Evolutionary conservation across 2,797 vertebrate species (phyloP).

Genomic region (Holocentrus rufus): DNA sequence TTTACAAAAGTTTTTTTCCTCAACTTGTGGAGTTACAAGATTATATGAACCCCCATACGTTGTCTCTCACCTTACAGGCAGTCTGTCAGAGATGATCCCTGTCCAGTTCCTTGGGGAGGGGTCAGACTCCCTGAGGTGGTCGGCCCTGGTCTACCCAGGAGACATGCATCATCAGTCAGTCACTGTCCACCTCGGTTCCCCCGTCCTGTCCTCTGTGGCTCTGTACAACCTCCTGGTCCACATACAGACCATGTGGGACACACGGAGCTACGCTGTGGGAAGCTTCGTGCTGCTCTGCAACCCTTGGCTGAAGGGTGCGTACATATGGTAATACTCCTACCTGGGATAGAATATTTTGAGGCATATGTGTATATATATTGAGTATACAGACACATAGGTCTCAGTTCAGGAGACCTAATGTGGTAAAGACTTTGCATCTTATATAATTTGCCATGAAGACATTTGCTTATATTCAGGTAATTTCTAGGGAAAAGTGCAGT

Average conservation of each 20-base stretch:
- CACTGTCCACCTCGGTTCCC: conserved; percentile 64
- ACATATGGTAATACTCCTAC: not conserved
- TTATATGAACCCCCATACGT: not conserved
- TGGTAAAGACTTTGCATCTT: too few relatives aligned
- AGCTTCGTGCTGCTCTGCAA: conserved; percentile 74
- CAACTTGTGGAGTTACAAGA: too few relatives aligned
- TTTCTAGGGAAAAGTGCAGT: too few relatives aligned
- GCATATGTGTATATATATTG: too few relatives aligned
- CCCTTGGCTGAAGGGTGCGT: conserved; percentile 72
- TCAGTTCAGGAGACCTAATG: too few relatives aligned
- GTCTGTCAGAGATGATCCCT: conserved; percentile 44
- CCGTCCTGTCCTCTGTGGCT: conserved; percentile 64
- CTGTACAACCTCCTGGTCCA: conserved; percentile 64
- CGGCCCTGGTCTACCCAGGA: conserved; percentile 48
- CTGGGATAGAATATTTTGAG: too few relatives aligned
- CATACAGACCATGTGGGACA: not conserved
- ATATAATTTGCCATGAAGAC: too few relatives aligned
- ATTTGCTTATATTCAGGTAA: too few relatives aligned
- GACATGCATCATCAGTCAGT: conserved; percentile 30
- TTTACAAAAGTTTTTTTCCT: too few relatives aligned
- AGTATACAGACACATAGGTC: too few relatives aligned
- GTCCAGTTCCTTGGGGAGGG: conserved; percentile 26
- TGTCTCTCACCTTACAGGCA: conserved; percentile 34
- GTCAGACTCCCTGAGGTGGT: conserved; percentile 43
- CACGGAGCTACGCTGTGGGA: conserved; percentile 44